These are phyloP conservation scores for Drosophila neotestacea DNA, from an alignment of 2,888 invertebrate genomes.

Conservation along the genomic window DNA sequence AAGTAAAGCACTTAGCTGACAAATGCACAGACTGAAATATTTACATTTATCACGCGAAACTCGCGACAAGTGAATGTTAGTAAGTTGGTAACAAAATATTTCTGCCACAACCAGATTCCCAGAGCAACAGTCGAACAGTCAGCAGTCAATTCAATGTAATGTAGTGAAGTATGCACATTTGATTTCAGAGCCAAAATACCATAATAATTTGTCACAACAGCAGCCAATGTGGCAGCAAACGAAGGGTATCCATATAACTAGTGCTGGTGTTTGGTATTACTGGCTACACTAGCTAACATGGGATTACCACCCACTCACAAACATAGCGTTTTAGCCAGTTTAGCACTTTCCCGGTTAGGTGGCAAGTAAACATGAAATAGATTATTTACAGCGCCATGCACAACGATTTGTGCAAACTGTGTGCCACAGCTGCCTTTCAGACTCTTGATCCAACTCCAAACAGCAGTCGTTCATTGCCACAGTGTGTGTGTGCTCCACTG, in stretches of 20 bases:
- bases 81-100: constrained; percentile 4
- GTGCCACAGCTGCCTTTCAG: constrained; percentile 34
- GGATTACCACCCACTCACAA: constrained; percentile 27
- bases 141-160: constrained; percentile 15
- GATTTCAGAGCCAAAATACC: constrained; percentile 56
- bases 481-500: not conserved
- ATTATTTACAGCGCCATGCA: constrained; percentile 77
- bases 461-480: not conserved
- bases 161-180: constrained; percentile 42
- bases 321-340: constrained; percentile 8
- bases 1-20: not conserved
- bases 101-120: not conserved
- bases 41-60: constrained; percentile 8
- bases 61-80: constrained; percentile 15
- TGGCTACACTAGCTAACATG: constrained; percentile 9
- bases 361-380: constrained; percentile 70
- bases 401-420: constrained; percentile 65
- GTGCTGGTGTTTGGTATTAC: constrained; percentile 13
- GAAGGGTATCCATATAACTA: constrained; percentile 4
- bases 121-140: not conserved
- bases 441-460: constrained; percentile 18
- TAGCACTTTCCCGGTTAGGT: constrained; percentile 23
- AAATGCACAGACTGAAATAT: not conserved
- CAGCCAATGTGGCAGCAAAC: constrained; percentile 18
- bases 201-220: constrained; percentile 60